These are phyloP conservation scores for Cyclophora albipunctata DNA, from an alignment of 2,888 invertebrate genomes.

Conservation along the genomic window DNA sequence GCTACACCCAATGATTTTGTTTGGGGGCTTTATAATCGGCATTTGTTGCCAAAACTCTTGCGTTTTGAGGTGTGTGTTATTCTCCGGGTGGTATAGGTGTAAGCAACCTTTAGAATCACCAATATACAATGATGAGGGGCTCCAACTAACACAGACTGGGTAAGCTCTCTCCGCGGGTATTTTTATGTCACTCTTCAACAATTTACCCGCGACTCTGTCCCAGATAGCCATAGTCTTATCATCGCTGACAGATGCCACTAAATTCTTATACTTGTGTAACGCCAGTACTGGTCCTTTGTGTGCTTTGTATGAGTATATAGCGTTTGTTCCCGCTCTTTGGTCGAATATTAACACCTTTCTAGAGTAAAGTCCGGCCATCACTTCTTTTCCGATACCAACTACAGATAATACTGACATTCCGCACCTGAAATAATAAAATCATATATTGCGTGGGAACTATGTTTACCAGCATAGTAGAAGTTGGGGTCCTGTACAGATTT, in stretches of 20 bases:
- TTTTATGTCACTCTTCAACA: constrained; percentile 49
- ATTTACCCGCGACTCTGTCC: constrained; percentile 70
- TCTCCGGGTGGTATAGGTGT: constrained; percentile 56
- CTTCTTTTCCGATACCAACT: constrained; percentile 55
- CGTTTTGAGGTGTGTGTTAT: constrained; percentile 38
- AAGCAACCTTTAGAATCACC: constrained; percentile 64
- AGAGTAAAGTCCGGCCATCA: constrained; percentile 74
- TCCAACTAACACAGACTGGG: constrained; percentile 61
- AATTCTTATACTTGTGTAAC: constrained; percentile 48
- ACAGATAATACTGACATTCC: constrained; percentile 73
- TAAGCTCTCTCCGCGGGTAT: constrained; percentile 55
- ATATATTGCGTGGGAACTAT: not conserved
- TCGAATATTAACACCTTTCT: constrained; percentile 73
- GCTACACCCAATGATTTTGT: constrained; percentile 58
- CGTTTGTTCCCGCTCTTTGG: constrained; percentile 50
- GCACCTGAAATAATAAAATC: constrained; percentile 37
- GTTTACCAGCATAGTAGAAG: too few relatives aligned
- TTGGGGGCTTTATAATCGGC: constrained; percentile 42
- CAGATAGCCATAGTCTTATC: constrained; percentile 74
- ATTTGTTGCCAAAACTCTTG: constrained; percentile 58
- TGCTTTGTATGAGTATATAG: constrained; percentile 58
- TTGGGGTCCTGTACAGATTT: too few relatives aligned
- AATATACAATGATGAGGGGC: constrained; percentile 52
- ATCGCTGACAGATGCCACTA: constrained; percentile 75
- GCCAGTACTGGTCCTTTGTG: constrained; percentile 73